Base-by-base conservation (phyloP, 2,113 vertebrate genomes). In the Gopherus evgoodei region DNA sequence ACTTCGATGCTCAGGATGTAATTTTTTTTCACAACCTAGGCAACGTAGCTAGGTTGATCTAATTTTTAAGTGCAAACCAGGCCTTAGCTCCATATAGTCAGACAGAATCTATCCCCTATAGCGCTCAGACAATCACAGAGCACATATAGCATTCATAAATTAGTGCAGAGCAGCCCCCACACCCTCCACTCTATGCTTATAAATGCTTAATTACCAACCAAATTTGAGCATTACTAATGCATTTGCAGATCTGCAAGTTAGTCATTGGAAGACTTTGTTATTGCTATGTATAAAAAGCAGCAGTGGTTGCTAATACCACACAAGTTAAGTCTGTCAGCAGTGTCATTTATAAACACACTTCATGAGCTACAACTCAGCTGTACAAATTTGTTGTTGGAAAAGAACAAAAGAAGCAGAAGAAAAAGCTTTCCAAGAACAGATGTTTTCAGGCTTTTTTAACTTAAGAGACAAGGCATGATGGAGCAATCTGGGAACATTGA, bases 401-500 rank as follows among this genome's bases (percentile, higher is more conserved):
- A 90, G 31, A 83, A 93, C 25, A 95, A 93, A 88, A 89, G 54
- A 4, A 49, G 69, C 27, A 22, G 8, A 25, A n/a, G 87, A 78
- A 78, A 47, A 82, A 31, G 56, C 21, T 86, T 65, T 88, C 90
- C 90, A 90, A 95, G 56, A 95, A 83, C 89, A 94, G 95, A 97
- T 94, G 88, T 95, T 96, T 92, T 62, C 83, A 95, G 93, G 90
- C 29, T 93, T 94, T 95, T 90, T 96, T 95, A 97, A 95, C 52
- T 59, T 79, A 78, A 88, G 90, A 96, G 93, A 88, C 87, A 97
- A 90, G 90, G 88, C 53, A 94, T 81, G 91, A 95, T 92, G 93
- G 91, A 96, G 93, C 95, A 97, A 95, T 93, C 35, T 96, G 94
- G 96, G 94, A 91, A 96, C 93, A 91, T 75, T 90, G 88, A 95